Evolutionary conservation across 2,888 invertebrate species (phyloP).

Genomic region (Hypercompe scribonia): DNA sequence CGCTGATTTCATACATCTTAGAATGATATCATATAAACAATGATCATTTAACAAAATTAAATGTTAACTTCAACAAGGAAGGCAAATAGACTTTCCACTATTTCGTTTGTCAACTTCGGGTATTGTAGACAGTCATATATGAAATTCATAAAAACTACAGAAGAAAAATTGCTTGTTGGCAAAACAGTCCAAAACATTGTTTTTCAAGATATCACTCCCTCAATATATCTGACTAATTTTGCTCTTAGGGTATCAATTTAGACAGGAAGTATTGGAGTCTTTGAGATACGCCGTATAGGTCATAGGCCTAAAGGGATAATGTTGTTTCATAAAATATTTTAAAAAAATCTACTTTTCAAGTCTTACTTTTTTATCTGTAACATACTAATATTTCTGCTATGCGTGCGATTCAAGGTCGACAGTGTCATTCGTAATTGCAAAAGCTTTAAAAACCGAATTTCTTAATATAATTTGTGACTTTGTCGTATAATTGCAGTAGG

Average conservation of each 20-base stretch:
- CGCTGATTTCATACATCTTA: neutral
- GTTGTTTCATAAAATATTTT: neutral
- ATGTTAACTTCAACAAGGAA: neutral
- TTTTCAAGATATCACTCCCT: neutral
- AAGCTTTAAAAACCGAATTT: neutral
- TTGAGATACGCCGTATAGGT: neutral
- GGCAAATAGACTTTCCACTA: neutral
- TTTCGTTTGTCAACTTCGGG: neutral
- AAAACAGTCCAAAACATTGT: neutral
- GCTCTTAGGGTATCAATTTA: neutral
- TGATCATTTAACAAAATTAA: neutral
- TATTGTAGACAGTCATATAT: neutral
- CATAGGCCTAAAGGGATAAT: neutral
- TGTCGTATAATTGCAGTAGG: neutral
- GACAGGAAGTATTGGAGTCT: neutral
- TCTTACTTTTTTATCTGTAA: too few species aligned
- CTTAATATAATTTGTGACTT: neutral
- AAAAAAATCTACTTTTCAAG: too few species aligned
- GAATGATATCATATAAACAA: neutral
- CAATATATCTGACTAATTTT: neutral
- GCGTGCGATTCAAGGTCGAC: too few species aligned
- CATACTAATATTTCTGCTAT: too few species aligned
- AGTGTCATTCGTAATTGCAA: too few species aligned
- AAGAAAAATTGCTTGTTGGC: neutral
- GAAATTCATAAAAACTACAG: neutral